phyloP scores from a whole-genome alignment of 2,797 vertebrate genomes.

The Enteromius radiatus region DNA sequence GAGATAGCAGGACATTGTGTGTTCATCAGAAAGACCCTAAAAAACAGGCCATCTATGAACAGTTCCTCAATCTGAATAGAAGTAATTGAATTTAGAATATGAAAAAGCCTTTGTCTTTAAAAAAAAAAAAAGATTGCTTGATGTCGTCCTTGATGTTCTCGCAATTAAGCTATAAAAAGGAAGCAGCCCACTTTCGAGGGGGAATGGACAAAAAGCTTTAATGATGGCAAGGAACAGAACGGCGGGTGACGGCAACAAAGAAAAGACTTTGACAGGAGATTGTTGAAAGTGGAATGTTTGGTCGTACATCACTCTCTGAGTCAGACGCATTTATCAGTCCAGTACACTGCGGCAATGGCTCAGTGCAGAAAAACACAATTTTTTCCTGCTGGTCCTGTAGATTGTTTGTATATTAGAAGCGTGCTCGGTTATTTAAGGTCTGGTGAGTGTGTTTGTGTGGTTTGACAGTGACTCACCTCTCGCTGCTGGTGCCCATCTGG shows the following conservation, averaged over 20 bases:
- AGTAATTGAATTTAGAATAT: constrained; percentile 62
- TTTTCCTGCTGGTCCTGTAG: constrained; percentile 23
- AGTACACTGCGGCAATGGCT: constrained; percentile 6
- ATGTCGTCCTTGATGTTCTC: constrained; percentile 53
- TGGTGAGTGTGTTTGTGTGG: constrained; percentile 18
- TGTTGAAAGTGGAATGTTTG: constrained; percentile 30
- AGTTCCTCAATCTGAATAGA: constrained; percentile 52
- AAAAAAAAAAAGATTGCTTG: constrained; percentile 42
- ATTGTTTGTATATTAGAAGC: constrained; percentile 38
- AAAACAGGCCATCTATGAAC: constrained; percentile 45
- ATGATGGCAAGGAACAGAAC: constrained; percentile 40
- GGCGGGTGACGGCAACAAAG: constrained; percentile 22
- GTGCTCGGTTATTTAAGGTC: constrained; percentile 25
- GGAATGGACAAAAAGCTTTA: constrained; percentile 42
- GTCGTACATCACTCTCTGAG: constrained; percentile 17
- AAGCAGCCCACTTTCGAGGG: constrained; percentile 48
- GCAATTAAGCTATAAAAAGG: constrained; percentile 63
- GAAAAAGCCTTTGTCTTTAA: constrained; percentile 59
- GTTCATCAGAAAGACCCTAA: constrained; percentile 41
- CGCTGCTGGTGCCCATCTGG: constrained; percentile 42
- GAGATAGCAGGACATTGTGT: constrained; percentile 32
- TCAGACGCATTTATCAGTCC: constrained; percentile 5
- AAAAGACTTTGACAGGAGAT: constrained; percentile 33
- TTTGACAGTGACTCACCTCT: constrained; percentile 43
- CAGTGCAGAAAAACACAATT: constrained; percentile 24